Conservation (phyloP, 2,797 vertebrate species). For the Lagodon rhomboides region DNA sequence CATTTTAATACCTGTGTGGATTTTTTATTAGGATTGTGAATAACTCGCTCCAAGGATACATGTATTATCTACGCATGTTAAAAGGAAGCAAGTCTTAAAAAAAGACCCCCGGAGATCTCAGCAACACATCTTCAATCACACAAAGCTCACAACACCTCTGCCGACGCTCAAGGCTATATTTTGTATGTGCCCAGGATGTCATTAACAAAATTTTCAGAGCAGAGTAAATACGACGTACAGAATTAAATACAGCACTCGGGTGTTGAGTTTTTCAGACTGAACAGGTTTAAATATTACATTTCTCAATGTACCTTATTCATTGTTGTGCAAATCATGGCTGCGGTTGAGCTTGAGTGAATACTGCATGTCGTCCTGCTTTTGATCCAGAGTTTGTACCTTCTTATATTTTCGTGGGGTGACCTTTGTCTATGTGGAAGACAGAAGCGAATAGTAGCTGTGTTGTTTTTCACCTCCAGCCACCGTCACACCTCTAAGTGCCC, state of each 20-base stretch:
- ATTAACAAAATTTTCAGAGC: background rate
- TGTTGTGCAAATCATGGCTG: background rate
- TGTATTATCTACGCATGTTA: conserved; percentile 5
- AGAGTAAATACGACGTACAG: background rate
- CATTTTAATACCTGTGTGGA: background rate
- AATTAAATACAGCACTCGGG: background rate
- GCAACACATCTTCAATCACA: conserved; percentile 1
- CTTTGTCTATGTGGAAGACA: conserved; percentile 25
- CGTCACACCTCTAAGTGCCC: conserved; percentile 40
- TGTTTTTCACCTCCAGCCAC: conserved; percentile 14
- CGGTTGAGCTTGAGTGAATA: background rate
- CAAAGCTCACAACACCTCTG: background rate
- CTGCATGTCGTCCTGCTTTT: background rate
- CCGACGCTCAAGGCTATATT: background rate
- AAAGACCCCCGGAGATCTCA: background rate
- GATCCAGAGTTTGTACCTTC: background rate
- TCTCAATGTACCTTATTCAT: background rate
- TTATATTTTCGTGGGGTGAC: background rate
- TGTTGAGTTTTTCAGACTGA: background rate
- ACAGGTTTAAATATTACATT: background rate
- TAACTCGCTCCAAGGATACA: conserved; percentile 2
- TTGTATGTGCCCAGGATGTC: background rate
- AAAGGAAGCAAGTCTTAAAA: background rate
- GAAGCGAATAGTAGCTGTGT: background rate
- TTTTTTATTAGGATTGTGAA: conserved; percentile 13